Evolutionary conservation across 2,888 invertebrate genomes (phyloP), one percentile per base, ranked within the genome.

Genomic region (Lissonota sp.): DNA sequence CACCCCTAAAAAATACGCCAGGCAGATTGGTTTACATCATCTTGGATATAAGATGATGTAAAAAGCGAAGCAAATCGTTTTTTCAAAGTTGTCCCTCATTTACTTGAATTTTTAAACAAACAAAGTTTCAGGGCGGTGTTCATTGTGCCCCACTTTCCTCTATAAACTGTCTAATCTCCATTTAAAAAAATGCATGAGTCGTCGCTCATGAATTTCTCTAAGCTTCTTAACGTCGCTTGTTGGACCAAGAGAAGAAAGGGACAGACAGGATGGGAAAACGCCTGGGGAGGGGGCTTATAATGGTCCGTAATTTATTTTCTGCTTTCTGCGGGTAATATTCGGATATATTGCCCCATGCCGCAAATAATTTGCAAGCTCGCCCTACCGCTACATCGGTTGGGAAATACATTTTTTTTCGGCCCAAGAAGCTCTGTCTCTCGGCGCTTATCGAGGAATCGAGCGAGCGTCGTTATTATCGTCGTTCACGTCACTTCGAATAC

Each of bases 91-190:
- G n/a, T n/a, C 3, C 26, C 26, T 1, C 26, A 26, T 26, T 26
- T 3, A 26, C 26, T 26, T 26, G 26, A 26, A 3, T 26, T 26
- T 26, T 26, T n/a, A n/a, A n/a, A n/a, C n/a, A n/a, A n/a, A n/a
- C 26, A 3, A 26, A 26, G 26, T 26, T 26, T 26, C 26, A 26
- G 26, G 26, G 1, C 1, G 26, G 1, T 26, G 26, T 26, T 3
- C 26, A 26, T 26, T 26, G 1, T 26, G 26, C 26, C 26, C 26
- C 26, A 26, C 26, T 26, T 26, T 26, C 26, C 26, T 2, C 64
- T 70, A 64, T 67, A 66, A 85, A 86, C 86, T 79, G 83, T 84
- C 86, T 87, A 85, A 86, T 86, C 87, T 87, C 85, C 85, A 86
- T 79, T 80, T 78, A 66, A 73, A 72, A 74, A 79, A 84, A 85